Evolutionary conservation across 35 echinoderm and acorn worm species (phyloP).

Genomic region (Lytechinus pictus): DNA sequence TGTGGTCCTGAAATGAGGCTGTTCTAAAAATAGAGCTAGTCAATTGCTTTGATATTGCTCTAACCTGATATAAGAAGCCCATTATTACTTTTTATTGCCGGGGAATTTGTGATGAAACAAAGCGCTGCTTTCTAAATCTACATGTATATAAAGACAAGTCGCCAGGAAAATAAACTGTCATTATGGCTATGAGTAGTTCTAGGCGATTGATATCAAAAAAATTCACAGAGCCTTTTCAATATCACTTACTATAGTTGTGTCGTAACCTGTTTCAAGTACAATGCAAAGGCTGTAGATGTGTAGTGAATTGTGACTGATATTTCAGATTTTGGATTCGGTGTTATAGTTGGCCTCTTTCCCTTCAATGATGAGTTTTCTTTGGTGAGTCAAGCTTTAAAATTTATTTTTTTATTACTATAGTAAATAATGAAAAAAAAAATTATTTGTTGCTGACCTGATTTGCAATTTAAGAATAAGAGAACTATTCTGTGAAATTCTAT

Average conservation of each 20-base stretch:
- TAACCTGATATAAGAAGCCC: neutral
- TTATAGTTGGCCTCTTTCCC: neutral
- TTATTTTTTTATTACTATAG: neutral
- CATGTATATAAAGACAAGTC: neutral
- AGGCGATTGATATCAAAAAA: neutral
- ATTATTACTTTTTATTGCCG: neutral
- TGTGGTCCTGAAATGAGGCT: neutral
- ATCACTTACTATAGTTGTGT: neutral
- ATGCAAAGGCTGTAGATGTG: neutral
- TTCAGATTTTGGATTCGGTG: neutral
- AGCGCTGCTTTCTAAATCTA: neutral
- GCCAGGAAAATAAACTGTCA: neutral
- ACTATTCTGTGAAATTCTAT: no score
- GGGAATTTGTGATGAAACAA: neutral
- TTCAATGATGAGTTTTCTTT: slow-evolving; percentile 25
- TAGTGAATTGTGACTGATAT: neutral
- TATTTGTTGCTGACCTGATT: no score
- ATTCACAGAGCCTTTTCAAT: neutral
- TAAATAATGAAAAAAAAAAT: no score
- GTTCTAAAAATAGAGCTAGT: neutral
- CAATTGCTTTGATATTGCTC: neutral
- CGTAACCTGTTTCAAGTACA: neutral
- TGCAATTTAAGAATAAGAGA: no score
- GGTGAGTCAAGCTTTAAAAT: neutral
- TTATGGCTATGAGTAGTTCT: neutral